phyloP scores from a whole-genome alignment of 2,888 invertebrate species.

The Fragum sueziense region DNA sequence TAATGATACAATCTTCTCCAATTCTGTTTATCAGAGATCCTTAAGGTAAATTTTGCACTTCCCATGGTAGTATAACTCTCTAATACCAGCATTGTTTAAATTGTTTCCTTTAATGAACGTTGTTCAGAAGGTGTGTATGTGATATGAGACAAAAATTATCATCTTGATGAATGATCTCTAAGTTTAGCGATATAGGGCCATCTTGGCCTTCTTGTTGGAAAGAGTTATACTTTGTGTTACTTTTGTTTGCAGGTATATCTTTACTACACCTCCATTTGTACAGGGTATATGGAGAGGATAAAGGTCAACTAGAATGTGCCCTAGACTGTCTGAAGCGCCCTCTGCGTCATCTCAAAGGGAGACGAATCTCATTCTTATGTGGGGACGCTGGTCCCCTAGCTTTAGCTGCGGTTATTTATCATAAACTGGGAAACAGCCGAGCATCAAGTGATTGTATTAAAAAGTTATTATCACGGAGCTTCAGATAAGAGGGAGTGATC shows the following conservation, averaged over 20 bases:
- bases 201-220: too few relatives aligned
- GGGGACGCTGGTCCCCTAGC: conserved; percentile 88
- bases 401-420: conserved; percentile 85
- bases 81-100: too few relatives aligned
- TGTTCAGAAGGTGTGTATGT: background rate
- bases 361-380: conserved; percentile 87
- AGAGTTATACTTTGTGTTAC: background rate
- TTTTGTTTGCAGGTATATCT: conserved; percentile 85
- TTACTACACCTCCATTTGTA: conserved; percentile 86
- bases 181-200: too few relatives aligned
- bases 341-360: conserved; percentile 82
- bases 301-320: conserved; percentile 80
- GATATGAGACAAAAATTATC: too few relatives aligned
- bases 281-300: conserved; percentile 50
- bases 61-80: too few relatives aligned
- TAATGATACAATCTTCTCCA: too few relatives aligned
- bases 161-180: background rate
- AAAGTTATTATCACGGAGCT: conserved; percentile 60
- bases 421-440: conserved; percentile 85
- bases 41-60: too few relatives aligned
- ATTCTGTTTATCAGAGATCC: background rate
- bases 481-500: too few relatives aligned
- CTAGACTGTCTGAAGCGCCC: conserved; percentile 77
- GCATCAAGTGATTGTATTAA: conserved; percentile 82
- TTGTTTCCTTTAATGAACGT: background rate